Evolutionary conservation across 1,140 invertebrate species (phyloP).

Genomic region (Bursaphelenchus mucronatus): DNA sequence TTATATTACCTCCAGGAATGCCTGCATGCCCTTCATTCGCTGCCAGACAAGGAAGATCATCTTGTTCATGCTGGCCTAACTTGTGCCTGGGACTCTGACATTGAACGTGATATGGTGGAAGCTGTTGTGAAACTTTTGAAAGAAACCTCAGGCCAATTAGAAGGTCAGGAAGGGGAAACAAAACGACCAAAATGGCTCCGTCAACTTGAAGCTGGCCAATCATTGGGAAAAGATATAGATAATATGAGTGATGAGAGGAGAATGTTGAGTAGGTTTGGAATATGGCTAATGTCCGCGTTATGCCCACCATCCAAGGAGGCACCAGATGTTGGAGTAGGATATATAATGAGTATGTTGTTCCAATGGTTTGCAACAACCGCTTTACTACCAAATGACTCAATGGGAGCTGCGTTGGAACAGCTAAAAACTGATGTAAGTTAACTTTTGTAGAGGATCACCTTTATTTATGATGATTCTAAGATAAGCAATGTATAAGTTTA

Average conservation of each 20-base stretch:
- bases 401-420: conserved; percentile 78
- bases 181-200: conserved; percentile 56
- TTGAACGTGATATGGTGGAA: conserved; percentile 79
- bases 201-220: conserved; percentile 62
- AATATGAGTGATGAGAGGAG: conserved; percentile 71
- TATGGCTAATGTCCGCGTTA: conserved; percentile 89
- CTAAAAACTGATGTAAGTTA: conserved; percentile 73
- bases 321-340: conserved; percentile 74
- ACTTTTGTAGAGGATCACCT: conserved; percentile 13
- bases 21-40: conserved; percentile 39
- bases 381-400: conserved; percentile 83
- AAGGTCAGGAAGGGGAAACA: conserved; percentile 57
- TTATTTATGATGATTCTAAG: too few species aligned
- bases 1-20: conserved; percentile 39
- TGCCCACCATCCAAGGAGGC: conserved; percentile 77
- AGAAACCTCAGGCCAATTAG: conserved; percentile 61
- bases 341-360: conserved; percentile 88
- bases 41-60: conserved; percentile 29
- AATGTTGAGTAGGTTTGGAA: conserved; percentile 85
- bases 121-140: conserved; percentile 78
- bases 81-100: conserved; percentile 44
- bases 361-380: conserved; percentile 98
- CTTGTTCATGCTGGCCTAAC: conserved; percentile 40
- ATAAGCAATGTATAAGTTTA: too few species aligned
- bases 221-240: conserved; percentile 59